A percentile compares a stretch with the other conserved stretches of the same genome.
Conservation (phyloP, 2,888 invertebrate genomes). For the Gibbula magus region DNA sequence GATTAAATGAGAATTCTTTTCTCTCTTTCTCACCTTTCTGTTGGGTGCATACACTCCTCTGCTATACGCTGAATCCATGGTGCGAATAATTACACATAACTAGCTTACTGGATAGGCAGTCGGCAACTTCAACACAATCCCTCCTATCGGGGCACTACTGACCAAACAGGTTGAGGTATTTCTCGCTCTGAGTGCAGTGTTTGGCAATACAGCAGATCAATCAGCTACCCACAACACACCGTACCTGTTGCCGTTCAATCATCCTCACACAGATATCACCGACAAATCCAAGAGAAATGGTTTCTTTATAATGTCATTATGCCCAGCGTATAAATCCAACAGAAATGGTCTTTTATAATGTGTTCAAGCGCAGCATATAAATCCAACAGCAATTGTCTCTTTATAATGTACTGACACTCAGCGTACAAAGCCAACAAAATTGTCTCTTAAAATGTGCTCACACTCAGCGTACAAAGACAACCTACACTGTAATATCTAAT, state of each 20-base stretch:
- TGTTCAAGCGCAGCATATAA: neutral
- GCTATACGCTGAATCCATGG: neutral
- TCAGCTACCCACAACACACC: neutral
- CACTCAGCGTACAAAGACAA: too few relatives aligned
- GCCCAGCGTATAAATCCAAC: neutral
- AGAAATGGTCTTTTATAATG: neutral
- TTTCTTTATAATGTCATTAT: neutral
- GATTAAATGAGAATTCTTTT: neutral
- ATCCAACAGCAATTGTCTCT: too few relatives aligned
- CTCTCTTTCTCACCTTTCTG: constrained; percentile 20
- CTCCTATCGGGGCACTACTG: neutral
- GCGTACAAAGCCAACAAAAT: neutral
- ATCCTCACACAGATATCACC: neutral
- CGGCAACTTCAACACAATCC: neutral
- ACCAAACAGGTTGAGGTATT: neutral
- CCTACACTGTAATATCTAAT: too few relatives aligned
- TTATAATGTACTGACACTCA: too few relatives aligned
- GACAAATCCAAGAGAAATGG: neutral
- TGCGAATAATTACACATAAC: neutral
- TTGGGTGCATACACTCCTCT: neutral
- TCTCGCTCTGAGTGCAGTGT: neutral
- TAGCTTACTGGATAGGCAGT: neutral
- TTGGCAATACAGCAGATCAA: neutral
- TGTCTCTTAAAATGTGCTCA: too few relatives aligned
- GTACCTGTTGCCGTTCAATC: neutral